phyloP scores from a whole-genome alignment of 2,888 invertebrate species.

The Drosophila affinis region DNA sequence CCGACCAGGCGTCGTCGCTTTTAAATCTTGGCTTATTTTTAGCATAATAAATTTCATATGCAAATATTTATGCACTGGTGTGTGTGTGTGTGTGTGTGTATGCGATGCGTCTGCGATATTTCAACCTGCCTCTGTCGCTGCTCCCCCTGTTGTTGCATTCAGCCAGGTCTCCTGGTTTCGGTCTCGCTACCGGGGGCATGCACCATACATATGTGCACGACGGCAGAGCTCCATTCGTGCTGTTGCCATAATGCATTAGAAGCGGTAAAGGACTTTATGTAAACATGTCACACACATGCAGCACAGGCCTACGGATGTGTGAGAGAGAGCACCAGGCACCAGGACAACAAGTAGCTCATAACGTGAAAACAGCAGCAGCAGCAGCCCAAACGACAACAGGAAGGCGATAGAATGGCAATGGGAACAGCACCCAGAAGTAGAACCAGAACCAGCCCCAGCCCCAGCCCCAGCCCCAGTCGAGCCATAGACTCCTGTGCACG shows the following conservation, averaged over 20 bases:
- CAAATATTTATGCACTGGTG: slow-evolving; percentile 77
- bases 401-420: slow-evolving; percentile 43
- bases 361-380: slow-evolving; percentile 61
- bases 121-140: slow-evolving; percentile 37
- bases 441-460: slow-evolving; percentile 16
- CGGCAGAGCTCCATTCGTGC: slow-evolving; percentile 66
- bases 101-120: slow-evolving; percentile 44
- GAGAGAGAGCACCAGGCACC: slow-evolving; percentile 31
- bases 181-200: slow-evolving; percentile 17
- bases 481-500: slow-evolving; percentile 32
- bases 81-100: slow-evolving; percentile 12
- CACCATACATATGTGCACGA: slow-evolving; percentile 45
- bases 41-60: slow-evolving; percentile 83
- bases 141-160: slow-evolving; percentile 34
- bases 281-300: slow-evolving; percentile 57
- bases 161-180: slow-evolving; percentile 20
- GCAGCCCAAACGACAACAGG: slow-evolving; percentile 37
- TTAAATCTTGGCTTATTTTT: slow-evolving; percentile 83
- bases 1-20: slow-evolving; percentile 23
- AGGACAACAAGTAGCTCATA: slow-evolving; percentile 79
- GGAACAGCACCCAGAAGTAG: slow-evolving; percentile 39
- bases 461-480: slow-evolving; percentile 18
- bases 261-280: slow-evolving; percentile 63
- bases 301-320: slow-evolving; percentile 31
- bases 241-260: slow-evolving; percentile 76